Evolutionary conservation across 1,140 invertebrate genomes (phyloP), one percentile per base, ranked within the genome.

Genomic region (Lethrus apterus): DNA sequence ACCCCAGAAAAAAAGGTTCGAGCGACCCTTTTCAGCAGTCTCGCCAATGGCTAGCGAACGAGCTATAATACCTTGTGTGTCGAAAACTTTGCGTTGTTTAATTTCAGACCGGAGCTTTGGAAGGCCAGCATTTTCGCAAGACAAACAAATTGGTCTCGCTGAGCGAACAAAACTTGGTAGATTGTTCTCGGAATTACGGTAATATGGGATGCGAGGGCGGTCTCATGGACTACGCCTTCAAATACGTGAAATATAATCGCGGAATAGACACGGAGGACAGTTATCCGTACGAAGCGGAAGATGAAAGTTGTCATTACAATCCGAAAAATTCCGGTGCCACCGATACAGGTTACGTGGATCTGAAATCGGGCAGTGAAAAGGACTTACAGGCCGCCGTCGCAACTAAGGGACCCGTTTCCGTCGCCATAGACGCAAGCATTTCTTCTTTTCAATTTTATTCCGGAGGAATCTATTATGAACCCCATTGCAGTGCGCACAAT

Each of bases 351-450:
- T 59, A 51, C 35, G 38, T 43, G 15, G 36, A 45, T 11, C 20
- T 50, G 14, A 10, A 79, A 78, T 40, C 70, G 40, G 75, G 79
- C 56, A 59, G 80, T 60, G 82, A 93, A 66, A 38, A 75, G 1
- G 81, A 53, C 68, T 91, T 50, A 52, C 68, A 80, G 53, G 62
- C 74, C 50, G 90, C 89, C 51, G 77, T 97, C 46, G 89, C 90
- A 32, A 91, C 83, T 2, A 70, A 90, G 50, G 93, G 94, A 10
- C 93, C 94, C 2, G 61, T 88, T 10, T 77, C 83, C 7, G 77
- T 88, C 43, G 93, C 91, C 46, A 97, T 98, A 63, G 93, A 98
- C 75, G 94, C 94, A 42, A 42, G 40, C 14, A 10, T 43, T 7
- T 40, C 43, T n/a, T 33, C 38, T 11, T 29, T 55, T 17, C 48